Percentiles rank a stretch among this genome's conserved stretches.
phyloP scores from a whole-genome alignment of 2,888 invertebrate genomes.

The Drosophila borealis region DNA sequence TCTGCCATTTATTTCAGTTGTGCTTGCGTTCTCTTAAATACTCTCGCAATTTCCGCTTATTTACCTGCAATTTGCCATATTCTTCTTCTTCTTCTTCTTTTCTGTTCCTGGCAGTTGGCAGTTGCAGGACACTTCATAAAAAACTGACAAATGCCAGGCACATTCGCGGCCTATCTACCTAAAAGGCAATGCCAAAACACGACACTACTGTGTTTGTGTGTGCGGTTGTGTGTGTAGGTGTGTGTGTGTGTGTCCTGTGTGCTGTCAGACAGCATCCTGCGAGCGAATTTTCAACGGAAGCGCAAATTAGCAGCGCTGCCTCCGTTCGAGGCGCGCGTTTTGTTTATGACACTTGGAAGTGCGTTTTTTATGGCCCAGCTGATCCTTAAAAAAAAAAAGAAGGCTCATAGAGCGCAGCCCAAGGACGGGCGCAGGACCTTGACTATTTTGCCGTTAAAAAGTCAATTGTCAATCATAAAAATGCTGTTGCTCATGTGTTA shows the following conservation, averaged over 20 bases:
- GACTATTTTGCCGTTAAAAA: constrained; percentile 58
- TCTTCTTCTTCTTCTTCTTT: constrained; percentile 7
- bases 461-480: constrained; percentile 68
- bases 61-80: constrained; percentile 57
- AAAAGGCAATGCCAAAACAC: constrained; percentile 45
- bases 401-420: constrained; percentile 22
- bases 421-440: constrained; percentile 53
- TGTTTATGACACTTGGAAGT: constrained; percentile 61
- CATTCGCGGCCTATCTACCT: constrained; percentile 60
- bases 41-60: constrained; percentile 34
- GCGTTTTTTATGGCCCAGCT: constrained; percentile 59
- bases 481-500: constrained; percentile 47
- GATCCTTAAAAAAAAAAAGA: constrained; percentile 49
- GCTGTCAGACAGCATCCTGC: constrained; percentile 69
- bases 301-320: constrained; percentile 71
- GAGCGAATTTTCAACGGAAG: constrained; percentile 70
- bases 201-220: not conserved
- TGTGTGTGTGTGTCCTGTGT: constrained; percentile 38
- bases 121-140: constrained; percentile 58
- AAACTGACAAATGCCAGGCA: constrained; percentile 71
- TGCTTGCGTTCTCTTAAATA: not conserved
- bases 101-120: constrained; percentile 51
- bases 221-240: constrained; percentile 21
- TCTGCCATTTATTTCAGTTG: not conserved
- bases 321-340: constrained; percentile 54